Conservation (phyloP, 2,113 vertebrate species). For the Bos indicus region DNA sequence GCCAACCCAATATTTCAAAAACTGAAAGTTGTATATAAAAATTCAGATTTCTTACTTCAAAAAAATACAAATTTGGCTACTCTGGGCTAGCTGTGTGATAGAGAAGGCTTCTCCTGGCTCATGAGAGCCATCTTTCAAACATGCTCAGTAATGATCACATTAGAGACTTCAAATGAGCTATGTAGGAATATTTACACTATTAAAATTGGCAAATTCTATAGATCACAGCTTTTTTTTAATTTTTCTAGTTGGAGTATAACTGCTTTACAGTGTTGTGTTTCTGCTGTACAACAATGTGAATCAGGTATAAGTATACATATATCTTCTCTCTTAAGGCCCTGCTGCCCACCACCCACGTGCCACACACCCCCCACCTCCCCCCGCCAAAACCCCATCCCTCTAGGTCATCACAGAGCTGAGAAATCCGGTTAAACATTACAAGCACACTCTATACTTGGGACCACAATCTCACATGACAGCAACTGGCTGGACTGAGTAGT, state of each 20-base stretch:
- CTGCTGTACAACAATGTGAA: not conserved
- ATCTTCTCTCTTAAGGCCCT: not conserved
- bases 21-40: not conserved
- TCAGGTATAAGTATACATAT: not conserved
- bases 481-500: not conserved
- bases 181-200: not conserved
- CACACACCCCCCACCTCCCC: not conserved
- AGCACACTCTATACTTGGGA: not conserved
- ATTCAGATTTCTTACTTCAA: not conserved
- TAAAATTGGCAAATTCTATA: not conserved
- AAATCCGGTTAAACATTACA: not conserved
- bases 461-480: not conserved
- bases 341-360: not conserved
- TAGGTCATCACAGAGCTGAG: not conserved
- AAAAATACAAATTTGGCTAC: not conserved
- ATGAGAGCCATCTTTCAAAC: not conserved
- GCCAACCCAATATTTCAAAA: not conserved
- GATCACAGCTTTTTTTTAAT: not conserved
- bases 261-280: not conserved
- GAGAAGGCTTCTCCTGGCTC: not conserved
- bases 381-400: not conserved
- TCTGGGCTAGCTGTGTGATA: not conserved
- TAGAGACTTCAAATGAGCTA: not conserved
- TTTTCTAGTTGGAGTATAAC: not conserved
- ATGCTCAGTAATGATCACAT: not conserved